These are phyloP conservation scores for Larimichthys polyactis DNA, from an alignment of 2,113 vertebrate genomes.

Conservation along the genomic window DNA sequence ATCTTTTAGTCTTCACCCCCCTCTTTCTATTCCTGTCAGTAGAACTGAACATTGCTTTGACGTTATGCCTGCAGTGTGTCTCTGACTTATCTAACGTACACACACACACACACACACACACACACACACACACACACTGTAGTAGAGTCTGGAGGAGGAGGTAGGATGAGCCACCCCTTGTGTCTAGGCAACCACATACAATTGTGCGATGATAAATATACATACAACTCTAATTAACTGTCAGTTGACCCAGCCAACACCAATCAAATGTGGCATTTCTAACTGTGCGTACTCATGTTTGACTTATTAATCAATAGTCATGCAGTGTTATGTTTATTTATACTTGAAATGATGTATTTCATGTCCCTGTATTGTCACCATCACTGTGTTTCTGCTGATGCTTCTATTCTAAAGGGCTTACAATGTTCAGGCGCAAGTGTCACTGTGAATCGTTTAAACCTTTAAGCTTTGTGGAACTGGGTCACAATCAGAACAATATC, in stretches of 20 bases:
- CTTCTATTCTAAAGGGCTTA: neutral
- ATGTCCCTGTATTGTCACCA: neutral
- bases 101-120: neutral
- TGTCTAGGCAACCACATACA: slow-evolving; percentile 51
- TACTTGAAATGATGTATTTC: neutral
- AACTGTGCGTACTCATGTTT: neutral
- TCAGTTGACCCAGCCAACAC: slow-evolving; percentile 15
- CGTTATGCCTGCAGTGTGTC: slow-evolving; percentile 22
- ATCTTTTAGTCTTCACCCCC: slow-evolving; percentile 17
- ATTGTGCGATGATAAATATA: slow-evolving; percentile 5
- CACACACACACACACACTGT: neutral
- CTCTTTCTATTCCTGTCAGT: slow-evolving; percentile 38
- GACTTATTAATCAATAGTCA: neutral
- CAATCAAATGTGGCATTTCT: slow-evolving; percentile 25
- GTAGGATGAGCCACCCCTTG: slow-evolving; percentile 9
- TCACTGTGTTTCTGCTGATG: neutral
- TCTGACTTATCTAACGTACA: slow-evolving; percentile 33
- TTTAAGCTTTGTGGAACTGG: neutral
- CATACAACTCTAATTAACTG: slow-evolving; percentile 13
- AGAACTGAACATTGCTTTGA: neutral
- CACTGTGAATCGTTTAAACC: neutral
- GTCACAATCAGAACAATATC: neutral
- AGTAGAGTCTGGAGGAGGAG: neutral
- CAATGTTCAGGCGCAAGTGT: neutral
- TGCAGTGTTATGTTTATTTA: neutral